These are phyloP conservation scores for Zonitis immaculata DNA, from an alignment of 2,888 invertebrate species.

Conservation along the genomic window DNA sequence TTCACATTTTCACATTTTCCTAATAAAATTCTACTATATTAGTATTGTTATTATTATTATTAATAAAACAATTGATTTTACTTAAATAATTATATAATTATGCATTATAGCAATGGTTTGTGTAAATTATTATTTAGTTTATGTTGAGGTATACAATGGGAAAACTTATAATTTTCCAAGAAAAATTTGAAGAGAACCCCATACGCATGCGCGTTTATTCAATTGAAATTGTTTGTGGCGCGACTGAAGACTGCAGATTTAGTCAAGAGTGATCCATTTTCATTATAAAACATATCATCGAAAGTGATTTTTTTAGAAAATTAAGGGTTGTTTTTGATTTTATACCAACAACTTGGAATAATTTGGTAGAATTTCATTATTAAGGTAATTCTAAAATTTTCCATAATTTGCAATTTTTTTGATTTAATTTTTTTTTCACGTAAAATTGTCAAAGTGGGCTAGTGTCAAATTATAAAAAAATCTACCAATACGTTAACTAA, in stretches of 20 bases:
- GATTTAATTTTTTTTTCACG: not conserved
- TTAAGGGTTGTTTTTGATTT: not conserved
- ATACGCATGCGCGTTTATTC: not conserved
- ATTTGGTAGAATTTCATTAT: not conserved
- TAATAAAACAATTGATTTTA: too few species aligned
- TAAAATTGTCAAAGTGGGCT: conserved; percentile 9
- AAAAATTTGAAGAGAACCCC: not conserved
- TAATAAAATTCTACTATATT: too few species aligned
- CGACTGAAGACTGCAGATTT: not conserved
- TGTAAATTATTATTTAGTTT: too few species aligned
- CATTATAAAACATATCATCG: not conserved
- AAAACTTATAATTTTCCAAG: not conserved
- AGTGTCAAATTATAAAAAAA: conserved; percentile 7
- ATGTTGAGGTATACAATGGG: not conserved
- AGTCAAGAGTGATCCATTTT: not conserved
- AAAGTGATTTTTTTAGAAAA: not conserved
- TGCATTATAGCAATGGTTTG: too few species aligned
- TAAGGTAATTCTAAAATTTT: too few species aligned
- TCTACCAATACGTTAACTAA: not conserved
- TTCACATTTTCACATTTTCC: too few species aligned
- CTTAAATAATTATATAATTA: too few species aligned
- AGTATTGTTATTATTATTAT: too few species aligned
- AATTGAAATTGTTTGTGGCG: not conserved
- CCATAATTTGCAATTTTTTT: not conserved
- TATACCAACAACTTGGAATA: not conserved